A percentile compares a stretch with the other conserved stretches of the same genome.
phyloP scores from a whole-genome alignment of 2,113 vertebrate species.

The Lathamus discolor region DNA sequence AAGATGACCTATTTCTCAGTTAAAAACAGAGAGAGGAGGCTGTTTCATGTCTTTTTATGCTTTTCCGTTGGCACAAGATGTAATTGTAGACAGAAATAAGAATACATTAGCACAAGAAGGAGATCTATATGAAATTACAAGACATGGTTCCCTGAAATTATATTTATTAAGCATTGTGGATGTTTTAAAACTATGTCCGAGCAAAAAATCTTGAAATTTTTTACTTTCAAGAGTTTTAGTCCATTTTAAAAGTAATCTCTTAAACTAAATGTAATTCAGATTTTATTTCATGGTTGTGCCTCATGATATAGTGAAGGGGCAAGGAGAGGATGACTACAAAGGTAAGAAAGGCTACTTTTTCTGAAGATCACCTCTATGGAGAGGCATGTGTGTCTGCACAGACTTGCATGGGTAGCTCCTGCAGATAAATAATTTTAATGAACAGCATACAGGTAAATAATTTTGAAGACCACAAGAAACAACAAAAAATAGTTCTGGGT shows the following conservation, averaged over 20 bases:
- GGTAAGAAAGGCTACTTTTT: not conserved
- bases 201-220: not conserved
- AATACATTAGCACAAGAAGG: not conserved
- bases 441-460: not conserved
- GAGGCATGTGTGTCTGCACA: not conserved
- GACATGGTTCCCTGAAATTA: not conserved
- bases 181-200: not conserved
- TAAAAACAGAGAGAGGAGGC: not conserved
- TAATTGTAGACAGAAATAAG: not conserved
- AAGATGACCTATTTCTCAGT: not conserved
- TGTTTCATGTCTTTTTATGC: not conserved
- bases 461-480: not conserved
- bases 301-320: accelerated
- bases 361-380: not conserved
- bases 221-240: not conserved
- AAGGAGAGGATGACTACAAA: not conserved
- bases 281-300: not conserved
- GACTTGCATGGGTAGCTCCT: not conserved
- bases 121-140: not conserved
- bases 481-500: not conserved
- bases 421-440: not conserved
- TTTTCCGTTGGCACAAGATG: not conserved
- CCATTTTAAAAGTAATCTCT: not conserved
- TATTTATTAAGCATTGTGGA: not conserved
- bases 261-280: not conserved